Conservation (phyloP, 2,888 invertebrate genomes). For the Petrolisthes manimaculis region DNA sequence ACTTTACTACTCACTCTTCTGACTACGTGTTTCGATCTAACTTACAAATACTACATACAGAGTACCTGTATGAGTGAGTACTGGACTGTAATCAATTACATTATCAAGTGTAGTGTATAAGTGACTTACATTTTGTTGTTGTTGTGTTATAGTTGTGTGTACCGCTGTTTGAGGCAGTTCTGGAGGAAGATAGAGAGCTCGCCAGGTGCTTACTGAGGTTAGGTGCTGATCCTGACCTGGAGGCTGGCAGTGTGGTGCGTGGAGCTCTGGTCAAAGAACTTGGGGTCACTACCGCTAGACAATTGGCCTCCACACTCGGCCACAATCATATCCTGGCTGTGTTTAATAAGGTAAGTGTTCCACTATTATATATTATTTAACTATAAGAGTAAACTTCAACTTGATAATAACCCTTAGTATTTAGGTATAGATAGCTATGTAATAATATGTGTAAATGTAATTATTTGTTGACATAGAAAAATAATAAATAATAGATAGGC, state of each 20-base stretch:
- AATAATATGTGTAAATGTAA: no score
- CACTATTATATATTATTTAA: no score
- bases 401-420: no score
- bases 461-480: no score
- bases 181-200: background rate
- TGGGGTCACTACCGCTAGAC: constrained; percentile 19
- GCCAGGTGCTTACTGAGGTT: constrained; percentile 9
- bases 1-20: background rate
- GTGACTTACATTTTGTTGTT: background rate
- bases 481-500: no score
- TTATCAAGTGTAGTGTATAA: background rate
- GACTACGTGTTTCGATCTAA: background rate
- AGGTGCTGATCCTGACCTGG: constrained; percentile 47
- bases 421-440: no score
- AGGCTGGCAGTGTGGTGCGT: background rate
- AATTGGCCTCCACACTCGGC: constrained; percentile 25
- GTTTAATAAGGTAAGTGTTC: background rate
- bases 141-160: background rate
- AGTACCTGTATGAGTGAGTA: background rate
- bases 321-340: background rate
- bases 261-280: constrained; percentile 26
- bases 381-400: no score
- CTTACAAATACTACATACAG: background rate
- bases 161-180: constrained; percentile 30
- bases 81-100: background rate